phyloP scores from a whole-genome alignment of 2,113 vertebrate genomes.

The Benitochromis conjunctus region DNA sequence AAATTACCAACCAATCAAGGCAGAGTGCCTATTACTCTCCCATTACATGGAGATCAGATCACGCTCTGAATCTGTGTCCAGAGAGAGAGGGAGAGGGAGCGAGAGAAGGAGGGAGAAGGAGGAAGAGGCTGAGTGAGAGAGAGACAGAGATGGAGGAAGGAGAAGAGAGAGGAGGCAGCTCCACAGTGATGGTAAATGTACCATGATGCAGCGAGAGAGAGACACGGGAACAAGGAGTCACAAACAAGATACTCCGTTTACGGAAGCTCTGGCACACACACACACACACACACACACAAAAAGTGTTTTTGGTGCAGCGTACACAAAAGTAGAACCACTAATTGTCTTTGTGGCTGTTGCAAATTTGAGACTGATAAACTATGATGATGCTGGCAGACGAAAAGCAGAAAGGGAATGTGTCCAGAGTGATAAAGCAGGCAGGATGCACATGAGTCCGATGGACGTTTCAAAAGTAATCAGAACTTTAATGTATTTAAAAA shows the following conservation, averaged over 20 bases:
- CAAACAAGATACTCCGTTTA: slow-evolving; percentile 19
- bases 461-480: neutral
- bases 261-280: neutral
- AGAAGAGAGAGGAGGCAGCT: slow-evolving; percentile 17
- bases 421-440: neutral
- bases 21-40: slow-evolving; percentile 99
- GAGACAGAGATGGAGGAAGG: slow-evolving; percentile 4
- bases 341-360: neutral
- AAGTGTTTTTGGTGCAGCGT: neutral
- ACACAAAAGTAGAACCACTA: neutral
- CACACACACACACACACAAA: neutral
- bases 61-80: slow-evolving; percentile 97
- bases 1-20: slow-evolving; percentile 99
- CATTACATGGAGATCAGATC: slow-evolving; percentile 99
- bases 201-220: slow-evolving; percentile 5
- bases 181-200: slow-evolving; percentile 37
- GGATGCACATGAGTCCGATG: neutral
- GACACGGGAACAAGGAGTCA: neutral
- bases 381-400: neutral
- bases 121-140: neutral
- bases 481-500: neutral
- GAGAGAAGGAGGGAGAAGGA: slow-evolving; percentile 17
- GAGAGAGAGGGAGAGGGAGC: slow-evolving; percentile 78
- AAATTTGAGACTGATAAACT: neutral
- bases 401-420: neutral